Percentiles rank a stretch among this genome's conserved stretches.
Evolutionary conservation across 2,888 invertebrate species (phyloP).

Genomic region (Vesta saturnalis): DNA sequence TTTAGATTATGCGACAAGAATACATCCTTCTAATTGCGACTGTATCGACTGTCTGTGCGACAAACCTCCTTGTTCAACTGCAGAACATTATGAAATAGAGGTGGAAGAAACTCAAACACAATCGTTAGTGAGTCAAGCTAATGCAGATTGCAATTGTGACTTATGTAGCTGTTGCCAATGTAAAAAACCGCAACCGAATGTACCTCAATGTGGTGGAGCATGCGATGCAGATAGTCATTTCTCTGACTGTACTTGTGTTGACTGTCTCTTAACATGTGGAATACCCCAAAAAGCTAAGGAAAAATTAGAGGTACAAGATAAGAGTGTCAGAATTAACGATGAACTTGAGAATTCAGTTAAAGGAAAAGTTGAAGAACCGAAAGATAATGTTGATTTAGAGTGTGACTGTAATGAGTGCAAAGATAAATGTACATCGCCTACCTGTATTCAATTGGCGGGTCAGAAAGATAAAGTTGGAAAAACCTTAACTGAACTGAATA

Average conservation of each 20-base stretch:
- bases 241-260: constrained; percentile 7
- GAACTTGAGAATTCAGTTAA: no score
- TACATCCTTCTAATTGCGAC: constrained; percentile 30
- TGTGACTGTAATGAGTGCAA: not conserved
- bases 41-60: constrained; percentile 35
- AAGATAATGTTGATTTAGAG: not conserved
- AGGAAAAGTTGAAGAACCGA: not conserved
- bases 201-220: not conserved
- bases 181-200: not conserved
- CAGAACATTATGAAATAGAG: no score
- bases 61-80: not conserved
- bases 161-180: constrained; percentile 18
- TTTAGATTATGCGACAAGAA: not conserved
- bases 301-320: not conserved
- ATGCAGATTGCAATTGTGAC: constrained; percentile 17
- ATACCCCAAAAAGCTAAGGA: not conserved
- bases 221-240: not conserved
- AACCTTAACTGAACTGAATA: no score
- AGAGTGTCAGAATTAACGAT: no score
- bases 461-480: not conserved
- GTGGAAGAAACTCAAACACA: not conserved
- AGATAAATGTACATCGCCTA: not conserved
- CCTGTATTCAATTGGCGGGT: not conserved
- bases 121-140: not conserved
- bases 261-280: constrained; percentile 12